Percentiles rank a stretch among this genome's conserved stretches.
These are phyloP conservation scores for Urocynchramus pylzowi DNA, from an alignment of 2,113 vertebrate genomes.

Conservation along the genomic window DNA sequence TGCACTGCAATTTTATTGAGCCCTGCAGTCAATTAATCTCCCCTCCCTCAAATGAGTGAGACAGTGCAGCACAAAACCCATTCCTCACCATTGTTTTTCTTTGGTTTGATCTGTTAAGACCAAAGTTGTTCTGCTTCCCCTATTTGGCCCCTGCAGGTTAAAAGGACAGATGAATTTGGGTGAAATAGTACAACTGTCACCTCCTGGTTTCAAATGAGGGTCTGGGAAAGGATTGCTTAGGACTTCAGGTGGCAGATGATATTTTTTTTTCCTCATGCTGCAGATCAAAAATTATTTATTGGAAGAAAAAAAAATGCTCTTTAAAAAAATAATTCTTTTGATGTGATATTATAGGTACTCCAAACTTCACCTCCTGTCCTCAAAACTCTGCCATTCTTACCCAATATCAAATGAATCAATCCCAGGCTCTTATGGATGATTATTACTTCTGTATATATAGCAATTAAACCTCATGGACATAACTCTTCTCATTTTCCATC, in stretches of 20 bases:
- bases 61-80: background rate
- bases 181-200: conserved; percentile 39
- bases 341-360: background rate
- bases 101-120: conserved; percentile 25
- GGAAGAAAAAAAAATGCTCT: background rate
- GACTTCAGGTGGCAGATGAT: background rate
- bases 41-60: background rate
- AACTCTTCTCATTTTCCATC: conserved; percentile 6
- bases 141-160: background rate
- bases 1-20: background rate
- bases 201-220: background rate
- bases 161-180: conserved; percentile 17
- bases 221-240: background rate
- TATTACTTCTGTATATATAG: background rate
- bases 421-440: background rate
- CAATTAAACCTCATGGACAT: background rate
- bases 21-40: conserved; percentile 12
- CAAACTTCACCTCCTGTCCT: background rate
- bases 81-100: conserved; percentile 36
- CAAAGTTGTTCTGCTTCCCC: background rate
- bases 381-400: background rate
- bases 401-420: background rate
- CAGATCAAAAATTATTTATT: conserved; percentile 6
- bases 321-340: background rate
- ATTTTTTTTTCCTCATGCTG: background rate